Evolutionary conservation across 2,797 vertebrate species (phyloP).

Genomic region (Myotis daubentonii): DNA sequence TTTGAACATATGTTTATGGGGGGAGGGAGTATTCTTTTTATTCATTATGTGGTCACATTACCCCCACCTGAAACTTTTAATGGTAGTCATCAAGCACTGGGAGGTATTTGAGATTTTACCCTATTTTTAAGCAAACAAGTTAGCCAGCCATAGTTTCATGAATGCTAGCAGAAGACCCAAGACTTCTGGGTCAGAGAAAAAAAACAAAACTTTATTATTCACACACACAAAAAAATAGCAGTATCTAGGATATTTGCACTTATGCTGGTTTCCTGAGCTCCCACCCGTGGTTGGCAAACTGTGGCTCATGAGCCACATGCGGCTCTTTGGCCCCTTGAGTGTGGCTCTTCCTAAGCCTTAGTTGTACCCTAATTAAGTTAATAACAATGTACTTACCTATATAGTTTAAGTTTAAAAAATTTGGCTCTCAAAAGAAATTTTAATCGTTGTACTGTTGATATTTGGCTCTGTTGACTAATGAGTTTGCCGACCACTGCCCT

Average conservation of each 20-base stretch:
- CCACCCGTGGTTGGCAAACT: too few species aligned
- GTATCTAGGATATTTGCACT: not conserved
- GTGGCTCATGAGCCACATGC: too few species aligned
- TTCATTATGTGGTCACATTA: not conserved
- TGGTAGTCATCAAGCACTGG: not conserved
- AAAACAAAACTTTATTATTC: not conserved
- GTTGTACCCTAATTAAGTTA: too few species aligned
- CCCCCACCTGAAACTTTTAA: not conserved
- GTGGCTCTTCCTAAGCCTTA: too few species aligned
- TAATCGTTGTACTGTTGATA: too few species aligned
- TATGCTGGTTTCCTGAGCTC: not conserved
- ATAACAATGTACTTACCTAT: too few species aligned
- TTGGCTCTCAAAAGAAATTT: too few species aligned
- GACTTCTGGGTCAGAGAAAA: not conserved
- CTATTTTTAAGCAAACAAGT: slow-evolving; percentile 11
- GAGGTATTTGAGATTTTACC: not conserved
- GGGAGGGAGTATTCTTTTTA: not conserved
- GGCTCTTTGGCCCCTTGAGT: too few species aligned
- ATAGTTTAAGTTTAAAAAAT: too few species aligned
- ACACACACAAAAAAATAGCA: not conserved
- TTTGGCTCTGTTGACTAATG: too few species aligned
- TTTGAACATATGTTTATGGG: not conserved
- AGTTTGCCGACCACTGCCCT: too few species aligned
- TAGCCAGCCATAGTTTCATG: not conserved
- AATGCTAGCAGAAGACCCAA: not conserved